These are phyloP conservation scores for Pectinophora gossypiella DNA, from an alignment of 1,140 invertebrate genomes.

Conservation along the genomic window DNA sequence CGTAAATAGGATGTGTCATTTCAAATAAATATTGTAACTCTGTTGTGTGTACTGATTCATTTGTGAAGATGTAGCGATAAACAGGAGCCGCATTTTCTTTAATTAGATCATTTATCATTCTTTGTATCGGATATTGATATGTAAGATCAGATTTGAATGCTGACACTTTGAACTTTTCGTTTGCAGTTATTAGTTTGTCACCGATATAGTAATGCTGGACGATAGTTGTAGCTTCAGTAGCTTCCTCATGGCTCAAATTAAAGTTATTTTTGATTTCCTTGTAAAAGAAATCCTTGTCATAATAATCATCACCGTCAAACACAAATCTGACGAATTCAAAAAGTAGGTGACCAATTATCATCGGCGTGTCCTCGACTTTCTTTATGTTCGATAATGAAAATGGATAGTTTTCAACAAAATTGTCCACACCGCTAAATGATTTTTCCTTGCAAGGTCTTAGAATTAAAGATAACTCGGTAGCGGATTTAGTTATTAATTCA, in stretches of 20 bases:
- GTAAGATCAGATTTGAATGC: conserved; percentile 53
- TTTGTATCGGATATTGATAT: conserved; percentile 50
- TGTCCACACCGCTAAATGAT: conserved; percentile 6
- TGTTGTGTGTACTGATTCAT: conserved; percentile 33
- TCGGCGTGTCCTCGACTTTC: conserved; percentile 1
- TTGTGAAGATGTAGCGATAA: conserved; percentile 50
- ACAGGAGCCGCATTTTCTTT: conserved; percentile 46
- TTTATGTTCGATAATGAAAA: neutral
- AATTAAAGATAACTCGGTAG: neutral
- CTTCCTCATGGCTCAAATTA: conserved; percentile 36
- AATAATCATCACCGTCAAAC: conserved; percentile 26
- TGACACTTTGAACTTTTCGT: conserved; percentile 30
- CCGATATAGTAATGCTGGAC: conserved; percentile 58
- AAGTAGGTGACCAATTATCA: conserved; percentile 7
- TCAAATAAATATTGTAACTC: conserved; percentile 58
- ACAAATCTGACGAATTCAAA: conserved; percentile 5
- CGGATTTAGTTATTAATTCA: conserved; percentile 11
- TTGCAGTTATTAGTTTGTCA: conserved; percentile 37
- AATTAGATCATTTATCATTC: conserved; percentile 38
- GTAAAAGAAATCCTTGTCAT: conserved; percentile 43
- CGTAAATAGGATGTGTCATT: no score
- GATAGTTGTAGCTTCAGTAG: conserved; percentile 26
- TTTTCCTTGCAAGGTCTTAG: conserved; percentile 30
- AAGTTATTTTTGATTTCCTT: conserved; percentile 46
- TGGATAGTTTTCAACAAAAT: conserved; percentile 4